Conservation (phyloP, 1,140 invertebrate genomes). For the Drosophila sucinea region DNA sequence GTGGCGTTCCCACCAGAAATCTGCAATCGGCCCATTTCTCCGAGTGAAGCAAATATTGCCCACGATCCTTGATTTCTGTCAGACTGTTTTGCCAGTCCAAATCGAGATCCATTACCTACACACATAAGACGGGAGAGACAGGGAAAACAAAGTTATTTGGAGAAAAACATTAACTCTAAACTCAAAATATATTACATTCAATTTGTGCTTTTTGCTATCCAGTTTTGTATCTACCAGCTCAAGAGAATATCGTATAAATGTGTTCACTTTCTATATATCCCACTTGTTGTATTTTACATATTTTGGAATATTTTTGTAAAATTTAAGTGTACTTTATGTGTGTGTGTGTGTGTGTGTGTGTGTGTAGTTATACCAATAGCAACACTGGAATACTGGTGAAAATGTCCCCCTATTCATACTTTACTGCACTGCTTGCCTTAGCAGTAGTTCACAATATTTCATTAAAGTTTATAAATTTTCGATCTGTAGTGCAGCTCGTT, state of each 20-base stretch:
- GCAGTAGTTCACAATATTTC: too few relatives aligned
- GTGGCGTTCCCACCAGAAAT: slow-evolving; percentile 91
- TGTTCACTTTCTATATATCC: not conserved
- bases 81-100: slow-evolving; percentile 89
- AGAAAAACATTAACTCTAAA: not conserved
- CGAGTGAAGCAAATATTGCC: slow-evolving; percentile 88
- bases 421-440: not conserved
- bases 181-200: slow-evolving; percentile 1
- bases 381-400: not conserved
- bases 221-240: not conserved
- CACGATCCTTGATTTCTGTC: slow-evolving; percentile 87
- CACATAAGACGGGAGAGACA: not conserved
- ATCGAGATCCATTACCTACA: slow-evolving; percentile 73
- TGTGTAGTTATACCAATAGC: too few relatives aligned
- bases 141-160: not conserved
- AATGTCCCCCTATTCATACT: not conserved
- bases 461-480: too few relatives aligned
- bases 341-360: not conserved
- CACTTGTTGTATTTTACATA: slow-evolving; percentile 10
- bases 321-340: not conserved
- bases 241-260: not conserved
- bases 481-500: too few relatives aligned
- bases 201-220: not conserved
- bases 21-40: slow-evolving; percentile 91
- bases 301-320: not conserved